Base-by-base conservation (phyloP, 1,140 invertebrate genomes). In the Acyrthosiphon pisum region DNA sequence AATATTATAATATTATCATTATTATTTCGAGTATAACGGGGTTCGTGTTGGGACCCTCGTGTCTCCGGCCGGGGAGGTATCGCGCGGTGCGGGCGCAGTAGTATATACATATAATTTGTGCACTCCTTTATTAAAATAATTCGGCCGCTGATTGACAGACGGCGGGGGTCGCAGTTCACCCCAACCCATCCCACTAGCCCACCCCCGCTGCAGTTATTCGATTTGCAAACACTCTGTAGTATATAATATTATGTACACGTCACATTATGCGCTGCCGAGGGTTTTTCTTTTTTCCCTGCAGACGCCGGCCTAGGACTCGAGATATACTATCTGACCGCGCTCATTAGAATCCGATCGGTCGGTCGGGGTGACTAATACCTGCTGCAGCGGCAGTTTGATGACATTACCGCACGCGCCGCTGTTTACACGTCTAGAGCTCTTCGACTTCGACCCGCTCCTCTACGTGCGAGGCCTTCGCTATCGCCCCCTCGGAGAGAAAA, bases 91-190 rank as follows among this genome's bases (percentile, higher is more conserved):
- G 30, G n/a, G 60, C 4, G 30, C 60, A 76, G 60, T n/a, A 30
- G n/a, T 76, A 76, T 76, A 76, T 41, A 41, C 41, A 41, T 18
- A 76, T 76, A 76, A 76, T 76, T 76, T 76, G 60, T 76, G 60
- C 60, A 4, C 60, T 76, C 60, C 60, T 76, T 76, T 76, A 76
- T 76, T 76, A 76, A 48, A 81, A 81, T 91, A 81, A 91, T 91
- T 91, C 60, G 68, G 50, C 44, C 30, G 90, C 60, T 91, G 90
- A 91, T 91, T 91, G 90, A 91, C 90, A 48, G 26, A 90, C 50
- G 4, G 37, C 48, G 20, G 35, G 35, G 22, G 60, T 76, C 60
- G 56, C 30, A 26, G 30, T 60, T 41, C 56, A 18, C 60, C 60
- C 60, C 60, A 14, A n/a, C 56, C 35, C 8, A 4, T 0, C 37